Evolutionary conservation across 2,113 vertebrate genomes (phyloP).

Genomic region (Benitochromis conjunctus): DNA sequence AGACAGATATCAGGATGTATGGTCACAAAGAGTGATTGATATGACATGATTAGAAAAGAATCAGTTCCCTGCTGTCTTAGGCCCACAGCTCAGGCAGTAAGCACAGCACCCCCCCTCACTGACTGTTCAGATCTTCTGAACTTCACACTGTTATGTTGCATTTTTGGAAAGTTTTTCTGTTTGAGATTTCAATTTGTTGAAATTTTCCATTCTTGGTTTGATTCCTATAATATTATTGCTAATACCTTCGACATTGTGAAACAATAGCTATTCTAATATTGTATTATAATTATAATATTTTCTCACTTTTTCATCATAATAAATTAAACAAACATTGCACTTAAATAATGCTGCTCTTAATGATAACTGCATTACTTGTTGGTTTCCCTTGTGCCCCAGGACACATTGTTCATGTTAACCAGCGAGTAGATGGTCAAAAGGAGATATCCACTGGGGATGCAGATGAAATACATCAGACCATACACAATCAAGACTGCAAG

Average conservation of each 20-base stretch:
- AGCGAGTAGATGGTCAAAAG: constrained; percentile 79
- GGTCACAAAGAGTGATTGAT: neutral
- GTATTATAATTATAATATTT: too few species aligned
- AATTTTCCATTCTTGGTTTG: neutral
- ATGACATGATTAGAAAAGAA: neutral
- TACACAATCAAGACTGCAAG: constrained; percentile 69
- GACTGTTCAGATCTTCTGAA: neutral
- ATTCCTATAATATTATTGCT: neutral
- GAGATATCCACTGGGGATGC: constrained; percentile 81
- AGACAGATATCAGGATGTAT: neutral
- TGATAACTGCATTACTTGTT: constrained; percentile 51
- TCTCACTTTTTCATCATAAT: neutral
- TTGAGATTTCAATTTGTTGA: neutral
- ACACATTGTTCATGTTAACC: constrained; percentile 79
- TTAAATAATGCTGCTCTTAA: neutral
- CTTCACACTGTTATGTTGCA: neutral
- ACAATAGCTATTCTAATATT: too few species aligned
- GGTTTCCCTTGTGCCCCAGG: constrained; percentile 81
- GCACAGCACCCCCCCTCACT: neutral
- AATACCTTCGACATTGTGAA: too few species aligned
- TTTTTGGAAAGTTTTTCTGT: neutral
- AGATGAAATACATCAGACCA: constrained; percentile 81
- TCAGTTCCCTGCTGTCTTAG: neutral
- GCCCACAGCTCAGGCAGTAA: neutral
- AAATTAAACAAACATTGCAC: neutral